Evolutionary conservation across 2,113 vertebrate species (phyloP), one percentile per base, ranked within the genome.

Genomic region (Balaenoptera acutorostrata): DNA sequence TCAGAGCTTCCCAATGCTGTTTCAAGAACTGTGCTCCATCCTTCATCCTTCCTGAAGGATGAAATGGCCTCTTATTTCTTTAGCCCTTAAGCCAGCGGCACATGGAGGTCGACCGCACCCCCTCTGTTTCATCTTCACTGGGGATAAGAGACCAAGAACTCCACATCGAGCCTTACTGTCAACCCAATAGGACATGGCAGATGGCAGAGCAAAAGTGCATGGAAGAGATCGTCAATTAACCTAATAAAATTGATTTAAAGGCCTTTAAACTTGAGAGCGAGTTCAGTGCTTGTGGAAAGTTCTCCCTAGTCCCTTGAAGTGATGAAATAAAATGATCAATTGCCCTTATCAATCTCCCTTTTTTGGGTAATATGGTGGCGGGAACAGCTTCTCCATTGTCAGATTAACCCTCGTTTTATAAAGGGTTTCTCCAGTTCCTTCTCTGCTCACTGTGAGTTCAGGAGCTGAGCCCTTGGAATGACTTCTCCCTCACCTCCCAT

Each of bases 211-310:
- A 41, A n/a, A 88, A 84, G 63, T 71, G 59, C 69, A 72, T 7
- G 0, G 27, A 87, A 92, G 86, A 96, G 52, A 90, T 44, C 82
- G 84, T 97, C 96, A 97, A 95, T 97, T 97, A 97, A 90, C 82
- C 95, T 85, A 95, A 90, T 96, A 95, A 97, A 96, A 93, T 93
- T 97, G 93, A 98, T 96, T 95, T 96, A 95, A 90, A 95, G 55
- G 86, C 78, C 95, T 97, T 91, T 97, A 95, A 96, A 95, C 86
- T 83, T 71, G 82, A 90, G 88, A 95, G 41, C 2, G 27, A 94
- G 89, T 91, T 95, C 74, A 80, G 85, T n/a, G 39, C 74, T 88
- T 91, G 21, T 88, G 90, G 90, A 97, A 97, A 90, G 85, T 83
- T 87, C 57, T 78, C 61, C 74, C 95, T 49, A 61, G 63, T 72